Percentiles rank a stretch among this genome's conserved stretches.
phyloP scores from a whole-genome alignment of 2,888 invertebrate species.

The Athrips mouffetella region DNA sequence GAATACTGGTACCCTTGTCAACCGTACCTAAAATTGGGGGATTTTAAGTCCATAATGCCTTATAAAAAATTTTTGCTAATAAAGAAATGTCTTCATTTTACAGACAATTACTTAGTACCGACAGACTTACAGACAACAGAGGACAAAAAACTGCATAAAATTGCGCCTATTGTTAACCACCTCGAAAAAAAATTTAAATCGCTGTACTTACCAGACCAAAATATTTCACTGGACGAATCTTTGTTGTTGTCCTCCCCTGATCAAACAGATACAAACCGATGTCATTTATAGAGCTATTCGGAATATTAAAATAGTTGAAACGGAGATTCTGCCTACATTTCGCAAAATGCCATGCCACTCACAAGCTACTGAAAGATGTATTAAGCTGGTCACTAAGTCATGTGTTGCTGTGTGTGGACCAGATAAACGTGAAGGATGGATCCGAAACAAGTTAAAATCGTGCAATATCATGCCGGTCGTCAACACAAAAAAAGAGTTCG shows the following conservation, averaged over 20 bases:
- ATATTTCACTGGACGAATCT: conserved; percentile 26
- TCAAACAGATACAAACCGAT: neutral
- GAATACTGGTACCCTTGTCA: conserved; percentile 13
- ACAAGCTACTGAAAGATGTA: neutral
- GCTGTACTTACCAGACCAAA: conserved; percentile 13
- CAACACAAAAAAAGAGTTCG: neutral
- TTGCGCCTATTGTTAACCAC: conserved; percentile 20
- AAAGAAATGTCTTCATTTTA: conserved; percentile 18
- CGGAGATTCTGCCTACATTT: neutral
- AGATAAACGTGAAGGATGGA: neutral
- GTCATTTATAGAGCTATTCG: neutral
- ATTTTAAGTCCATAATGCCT: conserved; percentile 23
- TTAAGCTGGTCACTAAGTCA: neutral
- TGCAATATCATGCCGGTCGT: neutral
- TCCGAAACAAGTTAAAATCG: neutral
- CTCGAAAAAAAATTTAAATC: conserved; percentile 22
- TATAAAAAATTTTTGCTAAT: neutral
- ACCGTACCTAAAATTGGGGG: conserved; percentile 21
- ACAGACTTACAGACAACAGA: conserved; percentile 14
- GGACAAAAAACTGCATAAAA: conserved; percentile 13
- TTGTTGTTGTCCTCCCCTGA: conserved; percentile 15
- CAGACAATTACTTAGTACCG: conserved; percentile 20
- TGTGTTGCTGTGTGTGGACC: neutral
- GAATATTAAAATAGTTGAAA: neutral
- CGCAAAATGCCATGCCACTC: neutral